phyloP scores from a whole-genome alignment of 2,113 vertebrate genomes.

The Sphyrna mokarran region DNA sequence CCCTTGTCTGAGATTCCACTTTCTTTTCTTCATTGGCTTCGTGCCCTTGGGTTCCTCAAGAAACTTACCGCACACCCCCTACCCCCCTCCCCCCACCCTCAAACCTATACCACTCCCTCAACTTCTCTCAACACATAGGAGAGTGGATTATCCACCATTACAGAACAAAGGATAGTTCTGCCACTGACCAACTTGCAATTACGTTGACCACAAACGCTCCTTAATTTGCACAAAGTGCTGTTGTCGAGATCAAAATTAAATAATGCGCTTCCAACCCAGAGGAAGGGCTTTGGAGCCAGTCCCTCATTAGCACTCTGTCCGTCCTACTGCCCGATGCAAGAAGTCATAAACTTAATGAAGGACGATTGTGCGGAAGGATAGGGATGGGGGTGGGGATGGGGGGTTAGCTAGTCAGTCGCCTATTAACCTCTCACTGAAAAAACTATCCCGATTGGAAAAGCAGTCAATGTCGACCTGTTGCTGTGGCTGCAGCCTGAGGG shows the following conservation, averaged over 20 bases:
- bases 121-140: not conserved
- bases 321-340: not conserved
- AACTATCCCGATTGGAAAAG: not conserved
- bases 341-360: not conserved
- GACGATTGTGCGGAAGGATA: not conserved
- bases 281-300: not conserved
- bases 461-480: not conserved
- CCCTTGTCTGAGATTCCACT: not conserved
- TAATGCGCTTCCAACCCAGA: not conserved
- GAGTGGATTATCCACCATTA: not conserved
- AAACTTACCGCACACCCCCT: not conserved
- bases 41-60: not conserved
- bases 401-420: not conserved
- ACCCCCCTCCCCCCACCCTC: too few relatives aligned
- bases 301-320: not conserved
- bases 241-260: not conserved
- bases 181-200: not conserved
- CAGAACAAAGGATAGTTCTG: not conserved
- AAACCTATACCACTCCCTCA: too few relatives aligned
- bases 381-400: not conserved
- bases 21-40: not conserved
- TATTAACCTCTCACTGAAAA: slow-evolving; percentile 16
- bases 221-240: not conserved
- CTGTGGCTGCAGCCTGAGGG: not conserved
- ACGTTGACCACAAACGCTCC: not conserved